Base-by-base conservation (phyloP, 2,888 invertebrate species). In the Aphelenchoides bicaudatus region DNA sequence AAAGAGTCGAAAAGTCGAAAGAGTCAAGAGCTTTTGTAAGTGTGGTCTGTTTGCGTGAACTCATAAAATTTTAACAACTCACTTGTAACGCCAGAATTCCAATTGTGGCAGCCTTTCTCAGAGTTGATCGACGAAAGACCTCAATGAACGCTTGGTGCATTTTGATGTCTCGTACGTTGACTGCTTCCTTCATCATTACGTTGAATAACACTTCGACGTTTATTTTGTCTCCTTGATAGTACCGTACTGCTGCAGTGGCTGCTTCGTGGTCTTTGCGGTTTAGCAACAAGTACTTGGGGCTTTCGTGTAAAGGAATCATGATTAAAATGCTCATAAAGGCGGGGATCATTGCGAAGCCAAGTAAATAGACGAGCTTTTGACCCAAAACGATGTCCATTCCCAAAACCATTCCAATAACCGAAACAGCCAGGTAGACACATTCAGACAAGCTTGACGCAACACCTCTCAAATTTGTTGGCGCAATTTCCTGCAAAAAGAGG, bases 401-500 rank as follows among this genome's bases (percentile, higher is more conserved):
- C 31, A 65, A 62, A n/a, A 63, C 70, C 59, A 70, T 70, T 53
- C 70, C 70, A 28, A 72, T 29, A 43, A 43, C 23, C 10, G n/a
- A n/a, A 34, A 54, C 51, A 37, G 21, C 23, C 1, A 69, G 62
- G 56, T 67, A 70, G 2, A 69, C 63, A 16, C 62, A 57, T 51
- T 70, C 70, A 13, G 58, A 60, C 29, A 70, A 54, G 50, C 70
- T 72, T 16, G 65, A 66, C 13, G 59, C 59, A 37, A 65, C 49
- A 13, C 70, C 70, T 3, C 70, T 55, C n/a, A 68, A 57, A 6
- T 60, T 47, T 2, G 70, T 70, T 1, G 71, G 67, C 3, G 70
- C 67, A 10, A 70, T 62, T 54, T 70, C 70, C 64, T 70, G 70
- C 6, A 70, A 55, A 46, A 72, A 72, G 6, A 70, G 55, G 43